Conservation (phyloP, 2,888 invertebrate species). For the Slavum lentiscoides region DNA sequence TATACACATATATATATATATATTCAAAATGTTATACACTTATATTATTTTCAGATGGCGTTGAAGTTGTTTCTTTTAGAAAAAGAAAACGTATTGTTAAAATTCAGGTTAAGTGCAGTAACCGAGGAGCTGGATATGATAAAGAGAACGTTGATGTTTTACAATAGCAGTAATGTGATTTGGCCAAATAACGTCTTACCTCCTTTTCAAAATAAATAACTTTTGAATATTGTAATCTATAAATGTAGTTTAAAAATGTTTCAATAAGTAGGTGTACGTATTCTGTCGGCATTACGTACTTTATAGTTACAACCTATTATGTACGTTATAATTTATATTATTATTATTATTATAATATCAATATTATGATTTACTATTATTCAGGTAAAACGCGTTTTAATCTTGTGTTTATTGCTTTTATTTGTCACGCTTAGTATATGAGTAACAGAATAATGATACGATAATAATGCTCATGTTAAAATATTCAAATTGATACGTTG, state of each 20-base stretch:
- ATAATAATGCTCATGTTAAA: no score
- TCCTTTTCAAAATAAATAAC: neutral
- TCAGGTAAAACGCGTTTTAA: no score
- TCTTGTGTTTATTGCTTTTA: no score
- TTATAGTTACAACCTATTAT: neutral
- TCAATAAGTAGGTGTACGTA: neutral
- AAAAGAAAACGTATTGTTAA: conserved; percentile 46
- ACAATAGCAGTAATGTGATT: conserved; percentile 25
- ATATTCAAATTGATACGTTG: no score
- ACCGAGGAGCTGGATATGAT: conserved; percentile 31
- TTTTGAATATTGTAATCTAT: neutral
- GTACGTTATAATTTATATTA: no score
- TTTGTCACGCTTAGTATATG: no score
- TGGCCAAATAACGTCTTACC: conserved; percentile 1
- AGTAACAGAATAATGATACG: no score
- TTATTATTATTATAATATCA: no score
- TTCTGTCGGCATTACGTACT: neutral
- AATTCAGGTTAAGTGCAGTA: conserved; percentile 21
- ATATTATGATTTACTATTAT: no score
- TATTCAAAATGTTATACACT: neutral
- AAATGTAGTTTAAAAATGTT: neutral
- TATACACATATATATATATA: no score
- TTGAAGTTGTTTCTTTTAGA: conserved; percentile 40
- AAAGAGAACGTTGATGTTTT: conserved; percentile 30
- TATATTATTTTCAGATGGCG: conserved; percentile 33